Evolutionary conservation across 1,140 invertebrate species (phyloP).

Genomic region (Zaprionus gabonicus): DNA sequence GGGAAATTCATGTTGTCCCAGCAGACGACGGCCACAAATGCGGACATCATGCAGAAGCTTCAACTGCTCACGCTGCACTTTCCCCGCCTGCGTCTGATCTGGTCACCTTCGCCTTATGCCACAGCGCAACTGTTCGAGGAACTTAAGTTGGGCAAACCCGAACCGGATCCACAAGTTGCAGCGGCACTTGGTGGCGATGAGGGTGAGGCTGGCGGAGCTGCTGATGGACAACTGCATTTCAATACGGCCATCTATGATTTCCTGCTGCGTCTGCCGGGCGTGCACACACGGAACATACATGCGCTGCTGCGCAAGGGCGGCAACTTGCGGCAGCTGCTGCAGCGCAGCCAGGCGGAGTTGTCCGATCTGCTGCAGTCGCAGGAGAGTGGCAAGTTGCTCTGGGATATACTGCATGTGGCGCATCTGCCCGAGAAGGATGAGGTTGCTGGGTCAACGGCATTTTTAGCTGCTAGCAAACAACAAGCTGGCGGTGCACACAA

Average conservation of each 20-base stretch:
- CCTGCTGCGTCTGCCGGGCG: slow-evolving; percentile 94
- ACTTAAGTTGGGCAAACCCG: slow-evolving; percentile 91
- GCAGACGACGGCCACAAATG: slow-evolving; percentile 87
- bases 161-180: slow-evolving; percentile 91
- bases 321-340: slow-evolving; percentile 89
- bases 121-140: slow-evolving; percentile 98
- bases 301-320: slow-evolving; percentile 91
- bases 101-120: slow-evolving; percentile 97
- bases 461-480: slow-evolving; percentile 73
- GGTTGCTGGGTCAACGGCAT: slow-evolving; percentile 61
- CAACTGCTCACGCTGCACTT: slow-evolving; percentile 98
- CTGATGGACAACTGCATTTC: slow-evolving; percentile 87
- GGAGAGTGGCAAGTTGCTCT: slow-evolving; percentile 87
- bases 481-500: slow-evolving; percentile 67
- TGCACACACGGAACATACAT: slow-evolving; percentile 94
- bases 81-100: slow-evolving; percentile 95
- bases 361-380: slow-evolving; percentile 88
- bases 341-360: slow-evolving; percentile 87
- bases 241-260: slow-evolving; percentile 94
- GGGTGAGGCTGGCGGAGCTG: slow-evolving; percentile 84
- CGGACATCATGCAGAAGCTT: slow-evolving; percentile 92
- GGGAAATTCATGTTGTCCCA: slow-evolving; percentile 91
- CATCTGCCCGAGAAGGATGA: slow-evolving; percentile 85
- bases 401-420: slow-evolving; percentile 87
- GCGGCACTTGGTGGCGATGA: slow-evolving; percentile 88